Conservation (phyloP, 2,888 invertebrate species). For the Herminia tarsipennalis region DNA sequence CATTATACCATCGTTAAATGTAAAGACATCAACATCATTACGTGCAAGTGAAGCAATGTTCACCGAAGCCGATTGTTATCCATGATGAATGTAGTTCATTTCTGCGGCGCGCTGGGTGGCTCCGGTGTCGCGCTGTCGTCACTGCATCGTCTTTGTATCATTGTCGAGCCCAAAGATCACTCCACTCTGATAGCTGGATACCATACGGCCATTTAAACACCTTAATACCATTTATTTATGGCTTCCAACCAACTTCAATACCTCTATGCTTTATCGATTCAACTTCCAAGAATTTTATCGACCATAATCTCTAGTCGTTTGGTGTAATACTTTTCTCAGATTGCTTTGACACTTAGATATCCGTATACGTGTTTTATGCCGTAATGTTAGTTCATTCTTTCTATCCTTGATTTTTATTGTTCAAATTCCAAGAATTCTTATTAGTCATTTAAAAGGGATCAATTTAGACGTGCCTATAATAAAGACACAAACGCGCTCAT, state of each 20-base stretch:
- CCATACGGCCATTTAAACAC: constrained; percentile 65
- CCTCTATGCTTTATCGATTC: constrained; percentile 11
- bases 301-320: constrained; percentile 59
- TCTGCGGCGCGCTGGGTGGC: constrained; percentile 74
- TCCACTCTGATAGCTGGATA: constrained; percentile 56
- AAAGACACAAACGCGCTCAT: neutral
- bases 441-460: constrained; percentile 42
- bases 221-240: constrained; percentile 81
- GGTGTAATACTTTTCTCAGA: constrained; percentile 58
- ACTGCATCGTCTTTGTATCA: constrained; percentile 55
- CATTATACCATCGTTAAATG: too few relatives aligned
- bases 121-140: constrained; percentile 37
- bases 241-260: constrained; percentile 42
- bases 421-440: constrained; percentile 51
- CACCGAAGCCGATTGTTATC: constrained; percentile 67
- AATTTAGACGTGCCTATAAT: constrained; percentile 6
- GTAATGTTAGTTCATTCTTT: constrained; percentile 69
- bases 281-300: constrained; percentile 45
- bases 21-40: too few relatives aligned
- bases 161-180: constrained; percentile 72
- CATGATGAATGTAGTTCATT: constrained; percentile 78
- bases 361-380: constrained; percentile 60
- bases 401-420: constrained; percentile 65
- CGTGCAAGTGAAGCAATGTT: constrained; percentile 47
- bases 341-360: constrained; percentile 64